Conservation (phyloP, 2,113 vertebrate genomes). For the Pteronura brasiliensis region DNA sequence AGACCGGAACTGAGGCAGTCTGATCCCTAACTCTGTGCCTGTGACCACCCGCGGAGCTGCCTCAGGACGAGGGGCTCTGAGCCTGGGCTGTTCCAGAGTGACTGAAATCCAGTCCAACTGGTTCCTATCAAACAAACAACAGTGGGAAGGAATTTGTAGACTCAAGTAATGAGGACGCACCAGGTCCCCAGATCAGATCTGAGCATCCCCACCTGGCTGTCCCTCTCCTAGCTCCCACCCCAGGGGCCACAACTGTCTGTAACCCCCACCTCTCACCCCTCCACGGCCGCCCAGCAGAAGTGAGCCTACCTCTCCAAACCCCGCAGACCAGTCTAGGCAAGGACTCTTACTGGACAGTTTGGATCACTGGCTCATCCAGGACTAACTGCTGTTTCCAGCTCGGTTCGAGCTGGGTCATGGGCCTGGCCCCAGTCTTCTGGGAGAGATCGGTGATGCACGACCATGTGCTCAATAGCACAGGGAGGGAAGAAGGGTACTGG, state of each 20-base stretch:
- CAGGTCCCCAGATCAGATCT: not conserved
- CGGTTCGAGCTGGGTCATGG: not conserved
- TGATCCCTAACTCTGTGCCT: not conserved
- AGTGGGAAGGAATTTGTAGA: not conserved
- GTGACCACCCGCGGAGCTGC: not conserved
- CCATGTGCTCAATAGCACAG: not conserved
- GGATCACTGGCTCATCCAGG: not conserved
- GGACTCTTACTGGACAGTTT: not conserved
- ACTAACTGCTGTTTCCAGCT: not conserved
- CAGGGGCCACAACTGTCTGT: not conserved
- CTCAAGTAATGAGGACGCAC: not conserved
- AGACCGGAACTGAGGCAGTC: too few relatives aligned
- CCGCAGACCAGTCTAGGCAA: not conserved
- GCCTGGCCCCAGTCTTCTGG: too few relatives aligned
- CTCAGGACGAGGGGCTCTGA: not conserved
- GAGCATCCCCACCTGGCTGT: not conserved
- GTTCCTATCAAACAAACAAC: not conserved
- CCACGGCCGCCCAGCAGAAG: not conserved
- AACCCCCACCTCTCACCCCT: not conserved
- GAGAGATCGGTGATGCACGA: rapidly evolving
- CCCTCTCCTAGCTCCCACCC: not conserved
- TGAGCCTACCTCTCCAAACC: not conserved
- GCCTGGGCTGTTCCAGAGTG: not conserved
- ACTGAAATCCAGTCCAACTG: not conserved
- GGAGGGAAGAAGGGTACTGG: not conserved